Base-by-base conservation (phyloP, 2,113 vertebrate genomes). In the Siniperca chuatsi region DNA sequence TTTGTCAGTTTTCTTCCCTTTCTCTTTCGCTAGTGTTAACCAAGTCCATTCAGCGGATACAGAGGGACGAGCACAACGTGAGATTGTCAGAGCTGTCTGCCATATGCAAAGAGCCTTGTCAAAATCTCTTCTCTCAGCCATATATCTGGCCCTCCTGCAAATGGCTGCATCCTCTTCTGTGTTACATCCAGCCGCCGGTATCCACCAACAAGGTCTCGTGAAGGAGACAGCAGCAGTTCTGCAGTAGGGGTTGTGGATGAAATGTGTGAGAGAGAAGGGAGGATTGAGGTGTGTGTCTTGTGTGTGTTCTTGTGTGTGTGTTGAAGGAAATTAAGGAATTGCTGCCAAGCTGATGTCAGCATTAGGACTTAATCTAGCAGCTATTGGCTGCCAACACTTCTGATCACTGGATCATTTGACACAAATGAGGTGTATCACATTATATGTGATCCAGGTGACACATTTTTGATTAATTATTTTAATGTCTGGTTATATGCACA, bases 51-150 rank as follows among this genome's bases (percentile, higher is more conserved):
- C 23, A 67, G 71, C 33, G 76, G 83, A 80, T 25, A 81, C 3
- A 54, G 37, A 44, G 21, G 68, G 10, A 75, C 57, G 42, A 78
- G 55, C 71, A 73, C 82, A 73, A 70, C 58, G 82, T 60, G 74
- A 87, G 48, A 85, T 75, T 86, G 73, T 60, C 85, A 90, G 58
- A 78, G 81, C 57, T 65, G 81, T 66, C 77, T 78, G 75, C 84
- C 84, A 66, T 81, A 69, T 78, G 79, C 58, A 82, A 78, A 84
- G 62, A 60, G 78, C 70, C 79, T 73, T 85, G 87, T 91, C 89
- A 90, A 80, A 78, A 81, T 82, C 86, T 62, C 80, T 87, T 86
- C 71, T 67, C 81, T 68, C 25, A 33, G 81, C 78, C 87, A 87
- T 89, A 82, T 48, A 90, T 92, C 87, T 85, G 66, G 29, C 5